phyloP scores from a whole-genome alignment of 2,113 vertebrate genomes.

The Jacana jacana region DNA sequence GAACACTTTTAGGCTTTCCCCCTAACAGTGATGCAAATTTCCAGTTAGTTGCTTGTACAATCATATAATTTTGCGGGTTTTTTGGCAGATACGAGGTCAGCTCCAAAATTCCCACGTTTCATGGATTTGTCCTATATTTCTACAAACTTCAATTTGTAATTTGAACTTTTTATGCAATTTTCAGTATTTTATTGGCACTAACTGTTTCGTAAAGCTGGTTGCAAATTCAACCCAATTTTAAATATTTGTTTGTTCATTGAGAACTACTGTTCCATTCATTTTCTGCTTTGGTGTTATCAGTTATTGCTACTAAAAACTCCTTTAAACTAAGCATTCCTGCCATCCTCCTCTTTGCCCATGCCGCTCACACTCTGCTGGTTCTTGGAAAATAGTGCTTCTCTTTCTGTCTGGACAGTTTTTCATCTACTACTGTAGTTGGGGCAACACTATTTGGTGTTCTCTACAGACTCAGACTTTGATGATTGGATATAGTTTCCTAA shows the following conservation, averaged over 20 bases:
- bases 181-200: background rate
- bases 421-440: background rate
- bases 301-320: background rate
- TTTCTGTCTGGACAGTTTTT: background rate
- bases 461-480: background rate
- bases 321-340: background rate
- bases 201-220: background rate
- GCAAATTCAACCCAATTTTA: background rate
- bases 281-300: background rate
- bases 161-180: background rate
- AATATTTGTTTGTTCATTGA: background rate
- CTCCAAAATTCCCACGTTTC: background rate
- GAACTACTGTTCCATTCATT: background rate
- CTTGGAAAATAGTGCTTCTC: background rate
- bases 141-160: background rate
- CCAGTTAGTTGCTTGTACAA: background rate
- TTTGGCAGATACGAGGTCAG: background rate
- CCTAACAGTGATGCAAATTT: background rate
- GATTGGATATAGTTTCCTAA: background rate
- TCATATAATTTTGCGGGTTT: background rate
- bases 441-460: background rate
- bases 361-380: background rate
- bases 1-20: background rate
- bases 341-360: background rate
- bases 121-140: background rate